Conservation (phyloP, 2,797 vertebrate genomes). For the Echeneis naucrates region DNA sequence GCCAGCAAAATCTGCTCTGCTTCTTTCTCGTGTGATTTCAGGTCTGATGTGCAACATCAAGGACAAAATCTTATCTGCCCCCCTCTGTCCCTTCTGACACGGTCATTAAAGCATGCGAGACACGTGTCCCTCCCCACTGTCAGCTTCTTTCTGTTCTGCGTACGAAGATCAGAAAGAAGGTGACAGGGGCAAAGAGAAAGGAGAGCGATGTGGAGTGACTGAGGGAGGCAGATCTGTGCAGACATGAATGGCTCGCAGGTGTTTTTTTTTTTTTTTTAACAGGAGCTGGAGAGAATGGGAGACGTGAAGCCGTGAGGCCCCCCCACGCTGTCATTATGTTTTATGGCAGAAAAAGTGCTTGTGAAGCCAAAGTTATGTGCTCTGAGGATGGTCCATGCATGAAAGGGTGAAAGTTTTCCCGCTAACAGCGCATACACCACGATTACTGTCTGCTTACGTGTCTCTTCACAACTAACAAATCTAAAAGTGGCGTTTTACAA, state of each 20-base stretch:
- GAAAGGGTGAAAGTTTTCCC: slow-evolving; percentile 51
- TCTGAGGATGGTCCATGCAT: slow-evolving; percentile 33
- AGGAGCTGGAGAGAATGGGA: slow-evolving; percentile 53
- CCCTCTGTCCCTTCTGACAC: slow-evolving; percentile 46
- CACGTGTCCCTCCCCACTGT: slow-evolving; percentile 44
- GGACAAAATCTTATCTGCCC: slow-evolving; percentile 50
- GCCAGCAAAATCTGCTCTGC: slow-evolving; percentile 18
- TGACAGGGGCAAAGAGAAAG: slow-evolving; percentile 44
- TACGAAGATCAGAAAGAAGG: slow-evolving; percentile 59
- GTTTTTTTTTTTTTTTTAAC: slow-evolving; percentile 45
- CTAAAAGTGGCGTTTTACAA: slow-evolving; percentile 36
- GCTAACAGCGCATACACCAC: slow-evolving; percentile 17
- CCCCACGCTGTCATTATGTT: slow-evolving; percentile 71
- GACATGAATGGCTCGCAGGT: slow-evolving; percentile 80
- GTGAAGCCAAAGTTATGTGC: slow-evolving; percentile 43
- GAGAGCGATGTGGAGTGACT: slow-evolving; percentile 30
- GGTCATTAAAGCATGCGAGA: slow-evolving; percentile 58
- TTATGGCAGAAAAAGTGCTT: slow-evolving; percentile 64
- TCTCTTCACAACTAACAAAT: slow-evolving; percentile 29
- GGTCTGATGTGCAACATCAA: slow-evolving; percentile 56
- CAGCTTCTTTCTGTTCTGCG: slow-evolving; percentile 50
- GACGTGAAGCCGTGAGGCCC: slow-evolving; percentile 36
- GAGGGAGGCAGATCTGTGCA: slow-evolving; percentile 68
- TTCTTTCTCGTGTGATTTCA: slow-evolving; percentile 37
- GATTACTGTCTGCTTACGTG: slow-evolving; percentile 33